Evolutionary conservation across 2,888 invertebrate species (phyloP), one percentile per base, ranked within the genome.

Genomic region (Carterocephalus palaemon): DNA sequence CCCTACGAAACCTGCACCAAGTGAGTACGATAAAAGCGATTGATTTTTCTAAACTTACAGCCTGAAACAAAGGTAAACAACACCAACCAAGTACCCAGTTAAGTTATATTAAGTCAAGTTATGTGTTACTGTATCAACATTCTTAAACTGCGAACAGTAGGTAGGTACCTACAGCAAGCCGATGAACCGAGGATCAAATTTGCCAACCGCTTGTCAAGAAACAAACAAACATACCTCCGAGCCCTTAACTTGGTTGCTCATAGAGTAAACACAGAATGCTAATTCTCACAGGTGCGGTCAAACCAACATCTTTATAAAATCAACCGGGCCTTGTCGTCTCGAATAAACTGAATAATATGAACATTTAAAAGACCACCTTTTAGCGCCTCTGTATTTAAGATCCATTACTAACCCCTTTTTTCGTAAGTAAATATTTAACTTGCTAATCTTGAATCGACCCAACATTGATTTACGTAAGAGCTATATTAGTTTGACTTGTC

Each of bases 331-430:
- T 32, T 40, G 40, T 38, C 29, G 49, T 55, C 54, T 57, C 52
- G 50, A 59, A 57, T 56, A 52, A 57, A 64, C 65, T 62, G 60
- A 67, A 69, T n/a, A n/a, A n/a, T 57, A 57, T 64, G 67, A 64
- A 64, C 64, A 66, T 62, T 54, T 52, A 59, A 55, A 53, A 62
- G 69, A 70, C 72, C 72, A 71, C 75, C 75, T 82, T 79, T 81
- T 82, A 80, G 76, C 80, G 78, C 80, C 82, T 80, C 80, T 51
- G 79, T 72, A 71, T 78, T 76, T 70, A 62, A 61, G 47, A 52
- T 49, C 51, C 59, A 52, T 63, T 58, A 66, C 51, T 57, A 67
- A 67, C 63, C 68, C 70, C 66, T 73, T 70, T 68, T 57, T 53
- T 43, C 20, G 46, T 19, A 32, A 57, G 59, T 37, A 64, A 56